A percentile compares a stretch with the other conserved stretches of the same genome.
Conservation (phyloP, 2,113 vertebrate genomes). For the Chaetorhynchus papuensis region DNA sequence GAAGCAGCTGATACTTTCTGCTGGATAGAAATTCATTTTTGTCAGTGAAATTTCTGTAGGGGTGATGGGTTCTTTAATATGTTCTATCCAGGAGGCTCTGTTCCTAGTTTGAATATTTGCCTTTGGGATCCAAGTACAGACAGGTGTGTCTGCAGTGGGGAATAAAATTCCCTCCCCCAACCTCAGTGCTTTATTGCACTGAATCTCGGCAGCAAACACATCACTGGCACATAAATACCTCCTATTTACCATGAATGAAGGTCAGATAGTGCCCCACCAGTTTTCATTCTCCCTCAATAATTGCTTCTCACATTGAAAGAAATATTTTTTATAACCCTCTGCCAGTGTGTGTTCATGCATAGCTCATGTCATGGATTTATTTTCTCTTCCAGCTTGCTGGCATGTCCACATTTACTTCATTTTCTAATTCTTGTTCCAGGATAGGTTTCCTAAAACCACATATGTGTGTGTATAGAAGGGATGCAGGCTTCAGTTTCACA, state of each 20-base stretch:
- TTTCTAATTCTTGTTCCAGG: background rate
- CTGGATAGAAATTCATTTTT: background rate
- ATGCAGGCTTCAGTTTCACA: background rate
- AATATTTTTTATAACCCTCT: background rate
- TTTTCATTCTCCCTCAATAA: background rate
- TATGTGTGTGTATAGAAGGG: background rate
- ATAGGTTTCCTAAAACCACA: background rate
- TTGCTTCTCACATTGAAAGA: background rate
- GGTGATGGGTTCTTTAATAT: background rate
- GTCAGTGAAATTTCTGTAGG: background rate
- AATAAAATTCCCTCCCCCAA: background rate
- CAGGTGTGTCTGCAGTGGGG: background rate
- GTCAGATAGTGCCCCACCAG: background rate
- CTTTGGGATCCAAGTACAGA: background rate
- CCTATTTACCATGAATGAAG: fast-evolving
- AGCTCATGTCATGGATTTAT: background rate
- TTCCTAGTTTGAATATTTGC: background rate
- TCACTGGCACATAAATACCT: background rate
- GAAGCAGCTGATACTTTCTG: background rate
- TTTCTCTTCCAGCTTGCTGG: background rate
- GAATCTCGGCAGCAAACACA: background rate
- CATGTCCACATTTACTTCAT: background rate
- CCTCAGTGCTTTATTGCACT: background rate
- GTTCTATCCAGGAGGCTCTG: background rate
- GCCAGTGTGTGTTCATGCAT: background rate